Conservation (phyloP, 2,888 invertebrate genomes). For the Venusia cambrica region DNA sequence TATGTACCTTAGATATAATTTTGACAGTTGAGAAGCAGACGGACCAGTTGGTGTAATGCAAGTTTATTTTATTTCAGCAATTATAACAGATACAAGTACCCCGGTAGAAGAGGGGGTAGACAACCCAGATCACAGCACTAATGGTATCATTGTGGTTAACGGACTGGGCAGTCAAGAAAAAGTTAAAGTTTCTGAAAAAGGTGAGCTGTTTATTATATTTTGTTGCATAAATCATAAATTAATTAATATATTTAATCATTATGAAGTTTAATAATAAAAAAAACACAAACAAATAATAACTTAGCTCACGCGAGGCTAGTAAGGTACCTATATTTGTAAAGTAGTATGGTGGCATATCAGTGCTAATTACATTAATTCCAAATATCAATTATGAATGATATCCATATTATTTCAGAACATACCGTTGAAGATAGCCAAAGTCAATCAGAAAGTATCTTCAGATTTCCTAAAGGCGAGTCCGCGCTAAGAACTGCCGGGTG, state of each 20-base stretch:
- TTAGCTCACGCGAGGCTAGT: too few relatives aligned
- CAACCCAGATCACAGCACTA: conserved; percentile 50
- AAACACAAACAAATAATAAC: too few relatives aligned
- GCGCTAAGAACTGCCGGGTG: conserved; percentile 79
- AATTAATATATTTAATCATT: too few relatives aligned
- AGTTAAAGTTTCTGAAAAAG: conserved; percentile 36
- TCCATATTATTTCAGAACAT: conserved; percentile 10
- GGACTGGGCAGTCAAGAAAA: conserved; percentile 35
- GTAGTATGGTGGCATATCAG: too few relatives aligned
- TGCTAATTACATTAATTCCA: too few relatives aligned
- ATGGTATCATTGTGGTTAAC: conserved; percentile 31
- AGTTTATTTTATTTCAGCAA: conserved; percentile 49
- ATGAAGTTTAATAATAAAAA: too few relatives aligned
- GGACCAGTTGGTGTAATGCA: too few relatives aligned
- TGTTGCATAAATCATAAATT: too few relatives aligned
- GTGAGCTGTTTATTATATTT: conserved; percentile 29
- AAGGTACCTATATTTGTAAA: too few relatives aligned
- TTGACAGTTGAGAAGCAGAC: too few relatives aligned
- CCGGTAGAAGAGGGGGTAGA: conserved; percentile 56
- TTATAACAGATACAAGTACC: conserved; percentile 56
- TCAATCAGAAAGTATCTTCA: conserved; percentile 56
- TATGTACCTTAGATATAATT: too few relatives aligned
- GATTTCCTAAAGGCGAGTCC: conserved; percentile 60
- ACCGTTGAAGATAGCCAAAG: conserved; percentile 25
- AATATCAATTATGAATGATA: neutral